phyloP scores from a whole-genome alignment of 2,888 invertebrate species.

The Peribatodes rhomboidaria region DNA sequence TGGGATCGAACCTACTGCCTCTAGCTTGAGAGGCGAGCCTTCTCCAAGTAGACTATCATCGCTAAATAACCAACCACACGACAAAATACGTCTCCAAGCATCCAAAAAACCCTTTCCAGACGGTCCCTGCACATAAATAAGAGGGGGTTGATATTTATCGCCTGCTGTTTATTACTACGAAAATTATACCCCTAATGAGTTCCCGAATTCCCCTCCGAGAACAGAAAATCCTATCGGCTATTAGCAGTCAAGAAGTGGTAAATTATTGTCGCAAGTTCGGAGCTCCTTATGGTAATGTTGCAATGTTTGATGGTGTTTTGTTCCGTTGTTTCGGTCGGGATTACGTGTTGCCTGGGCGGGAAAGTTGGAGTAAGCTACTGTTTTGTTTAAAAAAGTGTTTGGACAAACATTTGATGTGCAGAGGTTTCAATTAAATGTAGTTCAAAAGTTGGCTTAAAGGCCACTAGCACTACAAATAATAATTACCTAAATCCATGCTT shows the following conservation, averaged over 20 bases:
- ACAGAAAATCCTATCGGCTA: constrained; percentile 85
- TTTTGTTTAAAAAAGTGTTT: neutral
- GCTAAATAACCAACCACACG: constrained; percentile 37
- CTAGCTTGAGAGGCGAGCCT: no score
- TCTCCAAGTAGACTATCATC: no score
- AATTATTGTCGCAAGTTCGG: constrained; percentile 68
- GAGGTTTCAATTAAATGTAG: no score
- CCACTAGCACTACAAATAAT: no score
- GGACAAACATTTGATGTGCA: no score
- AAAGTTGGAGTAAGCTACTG: neutral
- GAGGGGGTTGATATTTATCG: constrained; percentile 84
- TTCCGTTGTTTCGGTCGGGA: constrained; percentile 50
- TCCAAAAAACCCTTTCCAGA: constrained; percentile 50
- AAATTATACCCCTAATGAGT: constrained; percentile 86
- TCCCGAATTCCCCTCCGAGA: constrained; percentile 74
- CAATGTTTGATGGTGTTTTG: constrained; percentile 59
- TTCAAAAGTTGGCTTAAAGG: no score
- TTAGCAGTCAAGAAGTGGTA: constrained; percentile 82
- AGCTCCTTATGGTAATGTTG: constrained; percentile 77
- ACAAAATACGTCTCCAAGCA: constrained; percentile 48
- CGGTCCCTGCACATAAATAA: constrained; percentile 70
- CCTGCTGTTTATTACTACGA: constrained; percentile 83
- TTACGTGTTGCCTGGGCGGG: constrained; percentile 8
- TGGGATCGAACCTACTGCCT: no score
- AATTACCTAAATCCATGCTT: no score